phyloP scores from a whole-genome alignment of 2,113 vertebrate genomes.

The Perca schrenkii region DNA sequence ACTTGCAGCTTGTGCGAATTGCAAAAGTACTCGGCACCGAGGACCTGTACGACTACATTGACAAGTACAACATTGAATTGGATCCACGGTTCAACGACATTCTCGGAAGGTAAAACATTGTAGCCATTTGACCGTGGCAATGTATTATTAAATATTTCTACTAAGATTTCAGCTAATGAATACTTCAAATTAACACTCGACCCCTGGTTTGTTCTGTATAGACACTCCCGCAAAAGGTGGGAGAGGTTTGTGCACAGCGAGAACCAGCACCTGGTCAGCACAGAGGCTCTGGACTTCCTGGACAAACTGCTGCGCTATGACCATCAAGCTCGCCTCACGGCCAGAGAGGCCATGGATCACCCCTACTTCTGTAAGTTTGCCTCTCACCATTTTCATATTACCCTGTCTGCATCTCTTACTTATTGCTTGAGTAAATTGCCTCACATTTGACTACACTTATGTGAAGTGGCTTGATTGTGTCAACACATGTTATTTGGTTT shows the following conservation, averaged over 20 bases:
- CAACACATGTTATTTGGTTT: neutral
- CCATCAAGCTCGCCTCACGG: conserved; percentile 89
- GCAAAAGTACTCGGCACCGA: conserved; percentile 86
- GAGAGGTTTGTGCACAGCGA: conserved; percentile 91
- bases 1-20: conserved; percentile 83
- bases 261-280: conserved; percentile 90
- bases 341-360: conserved; percentile 90
- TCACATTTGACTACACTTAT: neutral
- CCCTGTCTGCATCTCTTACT: neutral
- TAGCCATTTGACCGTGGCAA: neutral
- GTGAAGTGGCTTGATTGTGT: neutral
- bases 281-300: conserved; percentile 88
- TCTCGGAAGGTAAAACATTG: conserved; percentile 79
- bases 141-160: neutral
- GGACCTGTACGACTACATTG: conserved; percentile 87
- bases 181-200: neutral
- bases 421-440: neutral
- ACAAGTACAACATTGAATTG: conserved; percentile 88
- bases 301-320: conserved; percentile 91
- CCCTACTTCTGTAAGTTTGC: conserved; percentile 87
- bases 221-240: conserved; percentile 91
- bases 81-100: conserved; percentile 88
- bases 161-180: neutral
- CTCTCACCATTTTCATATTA: neutral
- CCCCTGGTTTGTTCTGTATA: conserved; percentile 34